A percentile compares a stretch with the other conserved stretches of the same genome.
Evolutionary conservation across 1,140 invertebrate species (phyloP).

Genomic region (Adoxophyes honmai): DNA sequence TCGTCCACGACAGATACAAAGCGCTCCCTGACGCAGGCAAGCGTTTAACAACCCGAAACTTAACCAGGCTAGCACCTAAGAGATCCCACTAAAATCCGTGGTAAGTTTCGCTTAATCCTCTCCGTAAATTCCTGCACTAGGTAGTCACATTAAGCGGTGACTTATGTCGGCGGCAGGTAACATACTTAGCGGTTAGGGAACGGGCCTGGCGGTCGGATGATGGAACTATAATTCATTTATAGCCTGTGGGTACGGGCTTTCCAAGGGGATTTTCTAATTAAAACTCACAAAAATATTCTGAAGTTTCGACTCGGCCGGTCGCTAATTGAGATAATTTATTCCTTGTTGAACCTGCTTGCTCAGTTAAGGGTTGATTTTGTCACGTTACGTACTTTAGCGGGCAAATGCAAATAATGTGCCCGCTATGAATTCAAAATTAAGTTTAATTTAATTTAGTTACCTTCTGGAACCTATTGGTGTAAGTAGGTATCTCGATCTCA

Average conservation of each 20-base stretch:
- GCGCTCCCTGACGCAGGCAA: not conserved
- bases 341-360: too few relatives aligned
- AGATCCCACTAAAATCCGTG: not conserved
- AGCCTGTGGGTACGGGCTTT: not conserved
- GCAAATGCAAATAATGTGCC: too few relatives aligned
- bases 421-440: too few relatives aligned
- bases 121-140: conserved; percentile 1
- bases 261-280: conserved; percentile 1
- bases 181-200: conserved; percentile 9
- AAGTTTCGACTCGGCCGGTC: too few relatives aligned
- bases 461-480: too few relatives aligned
- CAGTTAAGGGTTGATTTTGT: too few relatives aligned
- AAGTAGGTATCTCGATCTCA: too few relatives aligned
- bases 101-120: conserved; percentile 1
- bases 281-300: not conserved
- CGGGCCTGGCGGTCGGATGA: not conserved
- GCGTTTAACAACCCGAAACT: not conserved
- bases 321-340: too few relatives aligned
- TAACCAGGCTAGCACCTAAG: not conserved
- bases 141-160: not conserved
- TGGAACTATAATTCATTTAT: not conserved
- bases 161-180: conserved; percentile 10
- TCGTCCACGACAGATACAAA: too few relatives aligned
- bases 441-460: too few relatives aligned
- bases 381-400: too few relatives aligned